Base-by-base conservation (phyloP, 2,113 vertebrate species). In the Mustela nigripes region DNA sequence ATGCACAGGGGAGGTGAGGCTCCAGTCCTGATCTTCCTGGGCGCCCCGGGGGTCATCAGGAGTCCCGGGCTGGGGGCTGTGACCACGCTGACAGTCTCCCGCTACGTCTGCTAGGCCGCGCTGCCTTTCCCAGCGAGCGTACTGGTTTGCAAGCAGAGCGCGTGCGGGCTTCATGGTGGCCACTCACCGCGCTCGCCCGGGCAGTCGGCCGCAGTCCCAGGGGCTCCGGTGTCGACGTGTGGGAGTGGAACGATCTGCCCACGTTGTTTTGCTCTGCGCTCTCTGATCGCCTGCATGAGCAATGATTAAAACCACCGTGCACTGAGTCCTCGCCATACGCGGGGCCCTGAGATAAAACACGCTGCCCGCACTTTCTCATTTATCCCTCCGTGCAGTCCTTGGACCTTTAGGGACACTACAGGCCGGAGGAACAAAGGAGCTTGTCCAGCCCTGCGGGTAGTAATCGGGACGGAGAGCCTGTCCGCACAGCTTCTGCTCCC, bases 161-260 rank as follows among this genome's bases (percentile, higher is more conserved):
- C 3, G 6, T 26, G 39, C 1, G 5, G 33, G 65, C 65, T 69
- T 19, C 7, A 6, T 69, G 7, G 2, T 12, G 63, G 12, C 14
- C 5, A 0, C 62, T 28, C 62, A 63, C 1, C 5, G 0, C 33
- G 16, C 65, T n/a, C 15, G 0, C 65, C 10, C 5, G 11, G 71
- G 71, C 36, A 39, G 36, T 11, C 0, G 36, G 71, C 8, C 10
- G 9, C 10, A 2, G 28, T 31, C 12, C 1, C 12, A 0, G 31
- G 11, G 12, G 5, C 65, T n/a, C 73, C 2, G 11, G 39, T 3
- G 39, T 45, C 2, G 1, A 8, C 2, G 71, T 39, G 84, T 9
- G 45, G 84, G 50, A 22, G 16, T 22, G 31, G 36, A 18, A 21
- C 21, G 2, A 6, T 26, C 50, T n/a, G 28, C 7, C 45, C 26